These are phyloP conservation scores for Panopea generosa DNA, from an alignment of 2,888 invertebrate species.

Conservation along the genomic window DNA sequence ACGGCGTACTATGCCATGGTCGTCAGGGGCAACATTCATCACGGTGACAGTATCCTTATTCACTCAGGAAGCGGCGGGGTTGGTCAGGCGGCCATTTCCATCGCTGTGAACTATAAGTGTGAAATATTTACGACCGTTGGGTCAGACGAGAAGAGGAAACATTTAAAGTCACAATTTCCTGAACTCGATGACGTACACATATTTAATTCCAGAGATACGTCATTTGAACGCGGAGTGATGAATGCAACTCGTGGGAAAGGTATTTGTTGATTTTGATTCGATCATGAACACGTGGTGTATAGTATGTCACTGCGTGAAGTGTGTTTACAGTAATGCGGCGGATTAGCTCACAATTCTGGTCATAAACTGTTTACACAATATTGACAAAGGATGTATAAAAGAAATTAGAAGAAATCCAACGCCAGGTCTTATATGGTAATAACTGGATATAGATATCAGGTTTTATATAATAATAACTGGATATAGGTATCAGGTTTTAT, in stretches of 20 bases:
- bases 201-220: slow-evolving; percentile 95
- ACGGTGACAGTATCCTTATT: slow-evolving; percentile 93
- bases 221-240: slow-evolving; percentile 96
- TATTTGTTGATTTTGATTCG: too few species aligned
- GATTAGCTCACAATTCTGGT: too few species aligned
- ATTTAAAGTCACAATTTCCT: slow-evolving; percentile 95
- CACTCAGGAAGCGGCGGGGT: slow-evolving; percentile 98
- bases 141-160: slow-evolving; percentile 93
- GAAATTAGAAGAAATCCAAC: too few species aligned
- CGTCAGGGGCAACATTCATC: slow-evolving; percentile 93
- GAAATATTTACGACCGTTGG: slow-evolving; percentile 92
- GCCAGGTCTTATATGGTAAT: too few species aligned
- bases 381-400: too few species aligned
- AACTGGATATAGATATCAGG: too few species aligned
- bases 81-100: slow-evolving; percentile 98
- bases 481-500: too few species aligned
- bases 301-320: too few species aligned
- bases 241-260: slow-evolving; percentile 92
- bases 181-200: slow-evolving; percentile 92
- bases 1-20: slow-evolving; percentile 95
- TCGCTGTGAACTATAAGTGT: slow-evolving; percentile 95
- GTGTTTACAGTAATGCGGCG: too few species aligned
- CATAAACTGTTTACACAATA: too few species aligned
- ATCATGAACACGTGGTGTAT: too few species aligned
- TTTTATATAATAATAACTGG: too few species aligned